phyloP scores from a whole-genome alignment of 2,888 invertebrate species.

The Eueremaeus valkanovi region DNA sequence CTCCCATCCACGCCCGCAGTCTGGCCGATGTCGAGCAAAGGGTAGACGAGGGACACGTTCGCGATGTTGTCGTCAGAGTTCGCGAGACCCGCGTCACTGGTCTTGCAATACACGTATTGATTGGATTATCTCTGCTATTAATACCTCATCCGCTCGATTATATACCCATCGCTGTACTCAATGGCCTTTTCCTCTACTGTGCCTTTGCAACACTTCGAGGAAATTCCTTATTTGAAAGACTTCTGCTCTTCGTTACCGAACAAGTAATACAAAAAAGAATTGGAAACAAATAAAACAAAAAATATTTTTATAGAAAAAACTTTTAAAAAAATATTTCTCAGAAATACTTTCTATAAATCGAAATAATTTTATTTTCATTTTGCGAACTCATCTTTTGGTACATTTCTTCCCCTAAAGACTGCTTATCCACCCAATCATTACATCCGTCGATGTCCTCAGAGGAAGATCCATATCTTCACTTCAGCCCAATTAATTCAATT shows the following conservation, averaged over 20 bases:
- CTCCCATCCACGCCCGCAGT: slow-evolving; percentile 59
- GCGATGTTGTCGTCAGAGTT: slow-evolving; percentile 51
- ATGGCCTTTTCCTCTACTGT: slow-evolving; percentile 57
- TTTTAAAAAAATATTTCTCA: no score
- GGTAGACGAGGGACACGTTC: slow-evolving; percentile 59
- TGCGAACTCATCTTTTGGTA: no score
- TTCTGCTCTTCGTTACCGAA: slow-evolving; percentile 56
- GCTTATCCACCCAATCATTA: slow-evolving; percentile 57
- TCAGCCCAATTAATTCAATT: slow-evolving; percentile 54
- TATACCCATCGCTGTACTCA: slow-evolving; percentile 55
- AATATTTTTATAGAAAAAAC: no score
- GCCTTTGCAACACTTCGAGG: slow-evolving; percentile 56
- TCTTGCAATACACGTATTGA: slow-evolving; percentile 55
- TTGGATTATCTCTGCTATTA: slow-evolving; percentile 55
- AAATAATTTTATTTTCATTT: not conserved
- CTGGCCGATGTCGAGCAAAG: slow-evolving; percentile 60
- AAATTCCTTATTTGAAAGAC: slow-evolving; percentile 57
- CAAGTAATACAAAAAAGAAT: no score
- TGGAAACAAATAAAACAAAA: no score
- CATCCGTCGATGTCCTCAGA: slow-evolving; percentile 55
- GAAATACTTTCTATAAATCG: slow-evolving; percentile 19
- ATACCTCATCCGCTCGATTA: slow-evolving; percentile 53
- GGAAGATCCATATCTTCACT: slow-evolving; percentile 55
- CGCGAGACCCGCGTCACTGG: slow-evolving; percentile 57
- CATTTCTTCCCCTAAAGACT: slow-evolving; percentile 2